Evolutionary conservation across 2,113 vertebrate genomes (phyloP), one percentile per base, ranked within the genome.

Genomic region (Ageneiosus marmoratus): DNA sequence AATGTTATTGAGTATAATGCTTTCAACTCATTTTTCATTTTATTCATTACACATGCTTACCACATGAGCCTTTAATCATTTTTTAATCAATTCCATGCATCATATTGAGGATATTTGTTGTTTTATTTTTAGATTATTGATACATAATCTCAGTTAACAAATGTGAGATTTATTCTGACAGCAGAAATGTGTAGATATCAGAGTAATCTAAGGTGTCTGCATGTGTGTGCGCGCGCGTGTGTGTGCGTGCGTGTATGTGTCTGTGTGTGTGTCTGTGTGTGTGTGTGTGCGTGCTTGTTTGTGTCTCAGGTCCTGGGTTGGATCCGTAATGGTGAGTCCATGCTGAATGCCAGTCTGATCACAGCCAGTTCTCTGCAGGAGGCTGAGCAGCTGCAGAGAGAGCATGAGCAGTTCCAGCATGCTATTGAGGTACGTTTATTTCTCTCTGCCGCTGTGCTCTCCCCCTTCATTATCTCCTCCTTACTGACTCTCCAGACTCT

Each of bases 261-360:
- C 0, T 27, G 16, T 55, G 24, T 37, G 50, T 85, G 29, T 50
- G 48, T 50, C 1, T 53, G 16, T 53, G 8, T 55, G 1, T 60
- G 0, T 81, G 1, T 69, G 18, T 58, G n/a, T 86, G 41, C 77
- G 56, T 37, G n/a, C 74, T 0, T 89, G 27, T 81, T 55, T n/a
- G 51, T 5, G 90, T 90, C 12, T 69, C 89, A 99, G 98, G 98
- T 99, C 77, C 92, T 99, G 83, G 98, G 98, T 69, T 99, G 98
- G 98, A 99, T 99, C 88, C 95, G 98, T 80, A 99, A 99, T 0
- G 98, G 98, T 2, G 98, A 99, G 90, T 99, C 98, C 0, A 99
- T 99, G 98, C 88, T 99, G 75, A 99, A 99, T 1, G 98, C 98
- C 0, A 97, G 98, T 4, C 92, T 99, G 4, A 99, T 99, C 90